A percentile compares a stretch with the other conserved stretches of the same genome.
phyloP scores from a whole-genome alignment of 2,888 invertebrate genomes.

The Shargacucullia verbasci region DNA sequence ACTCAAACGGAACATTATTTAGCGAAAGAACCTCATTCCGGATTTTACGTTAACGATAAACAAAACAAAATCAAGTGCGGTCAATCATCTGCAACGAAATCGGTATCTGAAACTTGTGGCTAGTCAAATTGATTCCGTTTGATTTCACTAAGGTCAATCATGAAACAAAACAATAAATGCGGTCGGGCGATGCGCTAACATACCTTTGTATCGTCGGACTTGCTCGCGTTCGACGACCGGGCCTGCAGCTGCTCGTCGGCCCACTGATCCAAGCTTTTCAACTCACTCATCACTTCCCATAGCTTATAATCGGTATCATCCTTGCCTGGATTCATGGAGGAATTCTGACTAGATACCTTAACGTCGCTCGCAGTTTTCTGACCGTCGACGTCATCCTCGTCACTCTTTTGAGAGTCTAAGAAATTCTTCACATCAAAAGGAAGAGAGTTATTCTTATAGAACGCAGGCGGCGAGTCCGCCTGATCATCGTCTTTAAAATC shows the following conservation, averaged over 20 bases:
- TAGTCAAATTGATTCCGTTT: constrained; percentile 35
- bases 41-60: constrained; percentile 12
- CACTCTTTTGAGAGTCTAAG: constrained; percentile 64
- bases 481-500: constrained; percentile 76
- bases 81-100: constrained; percentile 26
- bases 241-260: constrained; percentile 80
- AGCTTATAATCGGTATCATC: constrained; percentile 74
- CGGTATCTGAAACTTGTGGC: constrained; percentile 20
- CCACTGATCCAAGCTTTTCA: constrained; percentile 82
- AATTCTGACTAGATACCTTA: constrained; percentile 68
- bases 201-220: constrained; percentile 82
- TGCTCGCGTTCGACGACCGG: constrained; percentile 69
- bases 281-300: constrained; percentile 82
- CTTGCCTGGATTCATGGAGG: constrained; percentile 59
- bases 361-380: constrained; percentile 61
- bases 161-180: constrained; percentile 29
- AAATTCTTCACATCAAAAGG: constrained; percentile 74
- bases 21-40: no score
- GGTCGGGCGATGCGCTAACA: constrained; percentile 37
- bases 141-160: constrained; percentile 42
- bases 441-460: constrained; percentile 78
- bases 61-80: constrained; percentile 27
- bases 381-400: constrained; percentile 73
- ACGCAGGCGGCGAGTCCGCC: constrained; percentile 70
- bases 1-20: constrained; percentile 5